Base-by-base conservation (phyloP, 1,140 invertebrate species). In the Metaphire vulgaris region DNA sequence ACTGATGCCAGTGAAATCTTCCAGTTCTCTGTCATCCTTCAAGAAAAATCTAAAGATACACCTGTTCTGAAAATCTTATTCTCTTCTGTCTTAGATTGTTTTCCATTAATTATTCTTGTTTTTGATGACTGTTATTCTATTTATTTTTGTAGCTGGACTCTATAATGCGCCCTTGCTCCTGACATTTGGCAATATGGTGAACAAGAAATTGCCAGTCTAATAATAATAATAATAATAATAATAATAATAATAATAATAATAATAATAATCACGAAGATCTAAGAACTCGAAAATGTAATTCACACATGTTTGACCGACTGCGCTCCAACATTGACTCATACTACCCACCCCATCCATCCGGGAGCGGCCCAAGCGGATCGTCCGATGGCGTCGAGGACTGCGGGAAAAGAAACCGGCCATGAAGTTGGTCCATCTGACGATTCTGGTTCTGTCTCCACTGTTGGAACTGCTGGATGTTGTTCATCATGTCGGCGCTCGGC, bases 391-490 rank as follows among this genome's bases (percentile, higher is more conserved):
- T 91, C 90, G 64, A 30, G 28, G 26, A 26, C 26, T 26, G 28
- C 26, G 83, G 84, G 76, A 82, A 85, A 15, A 86, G 77, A 73
- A 84, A 85, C 33, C 85, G 76, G 64, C 82, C 82, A 34, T 83
- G 81, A 29, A 85, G 79, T 28, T 84, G 80, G 64, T 85, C 83
- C 31, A 82, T 76, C 1, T 81, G 81, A 33, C 78, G 79, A 41
- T 76, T 79, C 30, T 81, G 76, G 29, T 72, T 70, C 74, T 83
- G 81, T 12, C 83, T 78, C 81, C 96, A 89, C 86, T 97, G 93
- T 87, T 96, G 96, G 85, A 94, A 96, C 87, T 98, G 94, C 80
- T 94, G 92, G 77, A 97, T 92, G 69, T 88, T 88, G 56, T 87
- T 84, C 21, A 90, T 82, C 80, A 95, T 91, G 87, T 99, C 96